phyloP scores from a whole-genome alignment of 2,113 vertebrate genomes.

The Oncorhynchus mykiss region DNA sequence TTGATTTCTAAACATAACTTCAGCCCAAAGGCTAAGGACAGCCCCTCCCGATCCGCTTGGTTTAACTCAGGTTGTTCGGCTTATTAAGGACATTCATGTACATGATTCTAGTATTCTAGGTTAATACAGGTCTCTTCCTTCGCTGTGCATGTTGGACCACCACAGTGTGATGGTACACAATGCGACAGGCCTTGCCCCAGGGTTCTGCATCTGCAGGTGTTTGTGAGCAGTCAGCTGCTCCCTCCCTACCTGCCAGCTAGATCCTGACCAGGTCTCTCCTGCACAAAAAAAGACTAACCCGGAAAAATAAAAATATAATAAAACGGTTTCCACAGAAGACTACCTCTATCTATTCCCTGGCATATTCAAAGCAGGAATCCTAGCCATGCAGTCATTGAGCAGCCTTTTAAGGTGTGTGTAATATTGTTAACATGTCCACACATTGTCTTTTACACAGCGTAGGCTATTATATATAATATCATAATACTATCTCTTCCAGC shows the following conservation, averaged over 20 bases:
- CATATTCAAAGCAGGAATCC: neutral
- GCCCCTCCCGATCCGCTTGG: neutral
- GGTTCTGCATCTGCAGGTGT: slow-evolving; percentile 48
- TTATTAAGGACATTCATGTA: neutral
- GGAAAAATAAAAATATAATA: no score
- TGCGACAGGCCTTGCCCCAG: slow-evolving; percentile 46
- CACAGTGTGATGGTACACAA: slow-evolving; percentile 33
- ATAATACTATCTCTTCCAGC: slow-evolving; percentile 51
- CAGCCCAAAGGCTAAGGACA: neutral
- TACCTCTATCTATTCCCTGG: neutral
- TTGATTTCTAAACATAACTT: neutral
- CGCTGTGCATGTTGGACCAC: neutral
- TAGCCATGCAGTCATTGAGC: neutral
- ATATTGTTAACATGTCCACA: slow-evolving; percentile 40
- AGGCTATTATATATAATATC: slow-evolving; percentile 41
- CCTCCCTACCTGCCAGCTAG: slow-evolving; percentile 42
- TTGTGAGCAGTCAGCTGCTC: slow-evolving; percentile 24
- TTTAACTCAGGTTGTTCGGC: neutral
- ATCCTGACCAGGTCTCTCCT: slow-evolving; percentile 25
- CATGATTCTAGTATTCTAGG: neutral
- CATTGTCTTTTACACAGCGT: slow-evolving; percentile 39
- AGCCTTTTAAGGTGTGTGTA: slow-evolving; percentile 12
- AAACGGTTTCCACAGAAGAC: neutral
- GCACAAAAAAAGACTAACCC: no score
- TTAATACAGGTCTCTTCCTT: neutral